Evolutionary conservation across 2,888 invertebrate genomes (phyloP).

Genomic region (Spilosoma lubricipeda): DNA sequence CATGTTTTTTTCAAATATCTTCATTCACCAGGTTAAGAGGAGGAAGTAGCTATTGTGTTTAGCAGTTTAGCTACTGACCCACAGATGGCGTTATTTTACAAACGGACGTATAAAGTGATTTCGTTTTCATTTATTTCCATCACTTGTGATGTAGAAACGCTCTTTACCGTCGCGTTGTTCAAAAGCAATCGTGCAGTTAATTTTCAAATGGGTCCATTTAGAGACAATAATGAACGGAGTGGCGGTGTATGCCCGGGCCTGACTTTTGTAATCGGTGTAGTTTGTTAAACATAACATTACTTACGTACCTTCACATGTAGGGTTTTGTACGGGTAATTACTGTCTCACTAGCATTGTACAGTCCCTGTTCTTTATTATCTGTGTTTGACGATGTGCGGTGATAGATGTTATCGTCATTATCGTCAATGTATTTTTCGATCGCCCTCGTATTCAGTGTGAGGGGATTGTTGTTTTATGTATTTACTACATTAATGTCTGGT

Average conservation of each 20-base stretch:
- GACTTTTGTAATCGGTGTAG: constrained; percentile 67
- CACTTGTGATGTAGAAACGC: constrained; percentile 64
- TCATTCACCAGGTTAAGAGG: background rate
- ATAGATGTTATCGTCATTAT: constrained; percentile 60
- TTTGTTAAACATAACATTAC: constrained; percentile 36
- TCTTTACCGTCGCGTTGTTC: constrained; percentile 72
- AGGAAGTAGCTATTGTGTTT: background rate
- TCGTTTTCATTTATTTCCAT: constrained; percentile 58
- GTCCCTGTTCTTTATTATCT: constrained; percentile 59
- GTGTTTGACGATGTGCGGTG: constrained; percentile 59
- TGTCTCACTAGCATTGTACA: constrained; percentile 56
- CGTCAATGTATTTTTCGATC: constrained; percentile 48
- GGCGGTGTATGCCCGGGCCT: constrained; percentile 60
- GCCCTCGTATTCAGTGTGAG: constrained; percentile 38
- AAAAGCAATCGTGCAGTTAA: constrained; percentile 82
- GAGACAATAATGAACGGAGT: constrained; percentile 75
- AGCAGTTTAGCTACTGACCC: constrained; percentile 52
- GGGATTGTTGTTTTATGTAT: constrained; percentile 42
- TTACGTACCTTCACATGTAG: background rate
- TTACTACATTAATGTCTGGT: background rate
- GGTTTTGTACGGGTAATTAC: constrained; percentile 58
- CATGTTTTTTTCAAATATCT: background rate
- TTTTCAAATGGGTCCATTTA: constrained; percentile 82
- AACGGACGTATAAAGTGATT: background rate
- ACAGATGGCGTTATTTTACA: constrained; percentile 64